Conservation (phyloP, 92 coral and sea anemone species). For the Isaurus tuberculatus region DNA sequence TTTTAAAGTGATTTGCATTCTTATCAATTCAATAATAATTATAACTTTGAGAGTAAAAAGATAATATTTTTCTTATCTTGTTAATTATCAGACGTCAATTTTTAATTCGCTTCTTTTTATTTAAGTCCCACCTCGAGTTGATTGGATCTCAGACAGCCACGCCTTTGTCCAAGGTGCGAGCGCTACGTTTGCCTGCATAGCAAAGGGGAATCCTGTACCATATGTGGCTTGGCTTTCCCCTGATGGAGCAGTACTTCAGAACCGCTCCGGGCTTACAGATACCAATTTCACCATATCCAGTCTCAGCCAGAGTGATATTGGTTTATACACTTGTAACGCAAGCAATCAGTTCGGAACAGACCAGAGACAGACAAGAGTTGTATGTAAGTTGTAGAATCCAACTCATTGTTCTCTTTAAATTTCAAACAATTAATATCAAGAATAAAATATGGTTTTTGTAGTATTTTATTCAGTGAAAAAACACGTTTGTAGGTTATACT, state of each 20-base stretch:
- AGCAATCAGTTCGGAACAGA: conserved; percentile 40
- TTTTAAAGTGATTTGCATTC: too few relatives aligned
- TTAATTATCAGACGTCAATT: too few relatives aligned
- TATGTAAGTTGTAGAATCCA: conserved; percentile 34
- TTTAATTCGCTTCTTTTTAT: neutral
- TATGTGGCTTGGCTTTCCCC: conserved; percentile 61
- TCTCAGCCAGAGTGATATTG: conserved; percentile 46
- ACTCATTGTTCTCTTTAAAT: neutral
- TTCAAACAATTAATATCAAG: too few relatives aligned
- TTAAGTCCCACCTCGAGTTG: conserved; percentile 53
- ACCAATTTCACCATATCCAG: conserved; percentile 47
- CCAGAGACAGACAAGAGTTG: conserved; percentile 40
- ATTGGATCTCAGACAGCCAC: conserved; percentile 50
- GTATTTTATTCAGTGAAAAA: too few relatives aligned
- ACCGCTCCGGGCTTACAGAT: conserved; percentile 41
- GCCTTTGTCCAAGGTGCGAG: conserved; percentile 55
- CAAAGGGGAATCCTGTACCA: conserved; percentile 57
- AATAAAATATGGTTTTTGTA: too few relatives aligned
- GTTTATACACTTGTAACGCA: conserved; percentile 52
- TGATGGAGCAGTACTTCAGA: conserved; percentile 54
- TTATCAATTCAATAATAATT: too few relatives aligned
- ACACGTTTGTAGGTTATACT: too few relatives aligned
- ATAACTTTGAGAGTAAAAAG: too few relatives aligned
- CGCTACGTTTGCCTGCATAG: conserved; percentile 54
- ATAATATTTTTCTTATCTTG: too few relatives aligned